Base-by-base conservation (phyloP, 2,797 vertebrate genomes). In the Mormyrus proboscirostris region DNA sequence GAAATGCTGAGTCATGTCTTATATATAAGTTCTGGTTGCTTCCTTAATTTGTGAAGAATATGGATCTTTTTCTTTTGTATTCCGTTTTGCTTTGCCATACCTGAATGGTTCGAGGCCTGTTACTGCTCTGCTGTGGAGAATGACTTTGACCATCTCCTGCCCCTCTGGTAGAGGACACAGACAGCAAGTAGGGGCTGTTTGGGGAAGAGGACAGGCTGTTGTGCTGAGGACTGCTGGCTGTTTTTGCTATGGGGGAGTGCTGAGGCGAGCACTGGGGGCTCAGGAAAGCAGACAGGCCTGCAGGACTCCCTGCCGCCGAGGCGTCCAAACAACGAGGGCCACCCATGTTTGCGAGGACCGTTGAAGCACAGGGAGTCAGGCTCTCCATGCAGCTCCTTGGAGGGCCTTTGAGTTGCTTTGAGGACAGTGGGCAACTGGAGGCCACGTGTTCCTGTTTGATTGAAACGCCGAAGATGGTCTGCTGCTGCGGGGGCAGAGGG, bases 201-300 rank as follows among this genome's bases (percentile, higher is more conserved):
- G 98, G 98, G 0, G 98, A 98, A 0, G 97, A 96, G 0, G 98
- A 96, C 91, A 97, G 93, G 89, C 96, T 97, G 94, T 94, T 96
- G 90, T 96, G 97, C 91, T 97, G 97, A 0, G 98, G 97, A 93
- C 98, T 98, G 83, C 95, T 95, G 0, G 96, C 93, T 33, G 93
- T 89, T 87, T 96, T 96, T 47, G 96, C 96, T 0, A 96, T 93
- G 0, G 98, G 97, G 0, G 98, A 98, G 92, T 98, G 97, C 92
- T 98, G 97, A 0, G 98, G 98, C 0, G 98, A 99, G 91, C 97
- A 97, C 93, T 99, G 98, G 0, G 98, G 98, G 92, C 98, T 99
- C 90, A 99, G 96, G 93, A 99, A 99, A 0, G 98, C 96, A 0
- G 98, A 96, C 92, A 98, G 95, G 41, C 95, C 91, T 10, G 95